A percentile compares a stretch with the other conserved stretches of the same genome.
These are phyloP conservation scores for Aphaenogaster ashmeadi DNA, from an alignment of 1,140 invertebrate genomes.

Conservation along the genomic window DNA sequence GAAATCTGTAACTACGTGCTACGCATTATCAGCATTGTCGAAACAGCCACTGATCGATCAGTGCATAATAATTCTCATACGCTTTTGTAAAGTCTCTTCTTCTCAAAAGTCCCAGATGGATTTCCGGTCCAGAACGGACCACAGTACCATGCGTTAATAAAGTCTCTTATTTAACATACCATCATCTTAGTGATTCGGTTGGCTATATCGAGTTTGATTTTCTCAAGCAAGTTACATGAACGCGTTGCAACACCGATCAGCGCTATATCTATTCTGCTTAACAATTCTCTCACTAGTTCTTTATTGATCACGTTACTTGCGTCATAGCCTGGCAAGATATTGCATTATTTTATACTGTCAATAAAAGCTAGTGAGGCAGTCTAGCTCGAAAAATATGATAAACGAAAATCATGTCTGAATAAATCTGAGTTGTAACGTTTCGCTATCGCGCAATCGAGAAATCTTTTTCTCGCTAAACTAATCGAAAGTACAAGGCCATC, in stretches of 20 bases:
- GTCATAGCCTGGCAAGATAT: not conserved
- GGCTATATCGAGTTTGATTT: constrained; percentile 30
- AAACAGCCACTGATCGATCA: constrained; percentile 7
- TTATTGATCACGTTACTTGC: not conserved
- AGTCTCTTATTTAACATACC: constrained; percentile 26
- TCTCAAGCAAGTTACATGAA: constrained; percentile 32
- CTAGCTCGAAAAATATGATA: not conserved
- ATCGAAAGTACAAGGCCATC: not conserved
- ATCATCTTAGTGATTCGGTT: not conserved
- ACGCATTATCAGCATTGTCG: not conserved
- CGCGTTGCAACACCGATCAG: constrained; percentile 41
- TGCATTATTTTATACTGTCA: constrained; percentile 7
- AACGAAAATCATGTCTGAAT: not conserved
- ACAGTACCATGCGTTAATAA: not conserved
- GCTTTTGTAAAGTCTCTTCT: constrained; percentile 28
- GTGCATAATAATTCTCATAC: constrained; percentile 2
- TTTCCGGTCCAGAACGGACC: too few relatives aligned
- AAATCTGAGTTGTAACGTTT: not conserved
- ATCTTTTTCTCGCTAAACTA: not conserved
- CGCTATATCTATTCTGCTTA: constrained; percentile 25
- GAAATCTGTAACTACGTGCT: constrained; percentile 24
- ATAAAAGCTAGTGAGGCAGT: not conserved
- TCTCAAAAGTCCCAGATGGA: too few relatives aligned
- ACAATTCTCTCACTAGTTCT: constrained; percentile 17
- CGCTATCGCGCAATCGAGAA: not conserved